Conservation (phyloP, 2,113 vertebrate species). For the Antechinus flavipes region DNA sequence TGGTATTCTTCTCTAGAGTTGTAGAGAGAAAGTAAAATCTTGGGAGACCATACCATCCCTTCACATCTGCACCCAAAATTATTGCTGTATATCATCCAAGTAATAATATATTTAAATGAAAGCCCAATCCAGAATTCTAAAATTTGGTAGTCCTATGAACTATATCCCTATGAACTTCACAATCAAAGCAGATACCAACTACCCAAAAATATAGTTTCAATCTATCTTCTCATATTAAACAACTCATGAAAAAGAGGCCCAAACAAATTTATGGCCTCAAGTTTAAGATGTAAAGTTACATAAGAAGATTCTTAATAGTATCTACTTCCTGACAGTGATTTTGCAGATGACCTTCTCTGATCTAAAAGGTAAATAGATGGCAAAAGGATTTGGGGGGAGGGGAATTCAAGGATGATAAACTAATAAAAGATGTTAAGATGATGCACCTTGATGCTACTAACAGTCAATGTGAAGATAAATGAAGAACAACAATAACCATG, state of each 20-base stretch:
- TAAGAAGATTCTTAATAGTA: background rate
- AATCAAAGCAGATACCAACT: conserved; percentile 7
- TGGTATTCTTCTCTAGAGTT: background rate
- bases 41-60: background rate
- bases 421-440: background rate
- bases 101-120: background rate
- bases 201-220: conserved; percentile 62
- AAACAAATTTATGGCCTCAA: background rate
- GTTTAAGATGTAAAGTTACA: background rate
- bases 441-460: background rate
- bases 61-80: background rate
- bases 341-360: background rate
- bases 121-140: background rate
- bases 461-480: background rate
- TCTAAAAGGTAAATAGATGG: conserved; percentile 34
- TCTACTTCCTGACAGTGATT: background rate
- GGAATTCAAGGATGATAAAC: conserved; percentile 39
- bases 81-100: background rate
- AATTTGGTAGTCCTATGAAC: conserved; percentile 59
- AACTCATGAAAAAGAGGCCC: background rate
- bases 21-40: background rate
- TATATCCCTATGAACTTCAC: conserved; percentile 68
- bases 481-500: background rate
- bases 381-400: conserved; percentile 28
- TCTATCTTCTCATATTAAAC: conserved; percentile 47